Base-by-base conservation (phyloP, 2,888 invertebrate species). In the Drosophila austrosaltans region DNA sequence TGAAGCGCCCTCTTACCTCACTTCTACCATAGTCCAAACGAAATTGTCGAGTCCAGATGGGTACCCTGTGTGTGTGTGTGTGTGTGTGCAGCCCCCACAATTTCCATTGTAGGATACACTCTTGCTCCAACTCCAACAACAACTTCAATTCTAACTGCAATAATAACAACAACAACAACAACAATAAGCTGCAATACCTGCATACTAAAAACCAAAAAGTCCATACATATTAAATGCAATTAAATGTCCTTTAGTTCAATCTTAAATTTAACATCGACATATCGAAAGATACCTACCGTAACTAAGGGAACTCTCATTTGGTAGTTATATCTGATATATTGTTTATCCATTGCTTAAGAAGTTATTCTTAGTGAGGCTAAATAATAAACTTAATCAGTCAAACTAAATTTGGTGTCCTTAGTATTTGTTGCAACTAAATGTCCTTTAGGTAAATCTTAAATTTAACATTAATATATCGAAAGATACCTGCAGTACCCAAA, bases 1-100 rank as follows among this genome's bases (percentile, higher is more conserved):
- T 66, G 66, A 56, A 66, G 48, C 48, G 63, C 54, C 39, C 66
- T 44, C 63, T 63, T 66, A 10, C 28, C 66, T 32, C 12, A 20
- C 5, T n/a, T 40, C 0, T 40, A 40, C 3, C 40, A 12, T 1
- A 40, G 40, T 12, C 40, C n/a, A 3, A 48, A 48, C 25, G 25
- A 1, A 48, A 22, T 48, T 16, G 12, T 16, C 16, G 7, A 48
- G 48, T 48, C 25, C 7, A 25, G 16, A 12, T 48, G 48, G 48
- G 8, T 39, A 7, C 22, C 44, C 0, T 30, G 30, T 30, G 30
- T 1, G 6, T 36, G 16, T 16, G 1, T 16, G 1, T 16, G 16
- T 16, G 16, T 16, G 16, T 16, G 16, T 16, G 16, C 16, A 16
- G 16, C 16, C 10, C 36, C 10, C 8, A 36, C 36, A 2, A 36